Conservation (phyloP, 2,888 invertebrate genomes). For the Philhelius pedissequus region DNA sequence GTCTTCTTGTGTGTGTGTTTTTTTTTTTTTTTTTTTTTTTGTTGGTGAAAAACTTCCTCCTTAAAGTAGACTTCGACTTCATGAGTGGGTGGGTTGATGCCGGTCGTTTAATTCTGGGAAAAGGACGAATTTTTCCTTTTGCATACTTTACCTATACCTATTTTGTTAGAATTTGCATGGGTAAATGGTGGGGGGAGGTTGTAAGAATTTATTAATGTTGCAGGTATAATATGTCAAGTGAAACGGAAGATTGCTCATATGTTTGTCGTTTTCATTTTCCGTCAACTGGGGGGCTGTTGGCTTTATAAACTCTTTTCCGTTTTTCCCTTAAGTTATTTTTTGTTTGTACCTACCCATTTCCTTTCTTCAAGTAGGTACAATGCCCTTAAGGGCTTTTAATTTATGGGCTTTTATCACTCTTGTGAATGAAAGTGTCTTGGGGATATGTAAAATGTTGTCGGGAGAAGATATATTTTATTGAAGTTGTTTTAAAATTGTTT, state of each 20-base stretch:
- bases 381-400: constrained; percentile 59
- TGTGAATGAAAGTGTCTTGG: constrained; percentile 14
- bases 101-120: neutral
- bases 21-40: constrained; percentile 31
- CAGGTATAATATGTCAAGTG: constrained; percentile 62
- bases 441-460: constrained; percentile 22
- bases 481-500: neutral
- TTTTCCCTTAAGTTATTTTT: neutral
- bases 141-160: neutral
- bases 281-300: constrained; percentile 3
- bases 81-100: neutral
- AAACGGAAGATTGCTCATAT: constrained; percentile 64
- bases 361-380: constrained; percentile 38
- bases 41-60: constrained; percentile 52
- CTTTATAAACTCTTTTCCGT: constrained; percentile 40
- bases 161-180: neutral
- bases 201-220: constrained; percentile 56
- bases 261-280: constrained; percentile 19
- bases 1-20: constrained; percentile 8
- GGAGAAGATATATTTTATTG: neutral
- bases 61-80: neutral
- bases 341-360: neutral
- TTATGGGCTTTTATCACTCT: constrained; percentile 56
- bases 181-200: neutral
- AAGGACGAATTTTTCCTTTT: neutral